These are phyloP conservation scores for Circaetus gallicus DNA, from an alignment of 2,113 vertebrate genomes.

Conservation along the genomic window DNA sequence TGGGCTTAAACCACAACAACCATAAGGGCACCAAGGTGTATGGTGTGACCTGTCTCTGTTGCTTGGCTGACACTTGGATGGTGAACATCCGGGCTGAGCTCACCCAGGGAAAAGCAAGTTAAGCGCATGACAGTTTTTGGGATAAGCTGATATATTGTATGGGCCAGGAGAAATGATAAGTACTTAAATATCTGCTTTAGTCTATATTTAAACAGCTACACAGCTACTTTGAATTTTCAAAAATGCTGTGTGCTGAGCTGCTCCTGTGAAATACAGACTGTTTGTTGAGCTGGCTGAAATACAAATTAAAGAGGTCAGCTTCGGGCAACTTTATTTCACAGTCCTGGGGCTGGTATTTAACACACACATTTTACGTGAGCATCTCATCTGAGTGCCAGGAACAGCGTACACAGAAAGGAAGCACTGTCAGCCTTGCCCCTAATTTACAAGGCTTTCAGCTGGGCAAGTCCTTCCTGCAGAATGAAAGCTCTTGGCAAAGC, in stretches of 20 bases:
- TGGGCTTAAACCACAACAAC: too few species aligned
- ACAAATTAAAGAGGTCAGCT: neutral
- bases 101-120: neutral
- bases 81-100: neutral
- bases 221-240: neutral
- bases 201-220: neutral
- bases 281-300: constrained; percentile 2
- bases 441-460: neutral
- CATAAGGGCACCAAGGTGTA: neutral
- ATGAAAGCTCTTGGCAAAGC: neutral
- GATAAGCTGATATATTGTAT: neutral
- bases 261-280: neutral
- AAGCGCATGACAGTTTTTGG: neutral
- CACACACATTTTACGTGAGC: neutral
- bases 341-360: neutral
- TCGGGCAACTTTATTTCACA: neutral
- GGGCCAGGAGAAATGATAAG: neutral
- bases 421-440: neutral
- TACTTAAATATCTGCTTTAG: neutral
- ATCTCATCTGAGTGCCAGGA: neutral
- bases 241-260: neutral
- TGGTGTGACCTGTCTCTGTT: neutral
- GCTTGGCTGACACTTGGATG: neutral
- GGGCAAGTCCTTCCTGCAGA: neutral
- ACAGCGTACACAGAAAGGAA: neutral